Evolutionary conservation across 2,113 vertebrate genomes (phyloP), one percentile per base, ranked within the genome.

Genomic region (Burhinus oedicnemus): DNA sequence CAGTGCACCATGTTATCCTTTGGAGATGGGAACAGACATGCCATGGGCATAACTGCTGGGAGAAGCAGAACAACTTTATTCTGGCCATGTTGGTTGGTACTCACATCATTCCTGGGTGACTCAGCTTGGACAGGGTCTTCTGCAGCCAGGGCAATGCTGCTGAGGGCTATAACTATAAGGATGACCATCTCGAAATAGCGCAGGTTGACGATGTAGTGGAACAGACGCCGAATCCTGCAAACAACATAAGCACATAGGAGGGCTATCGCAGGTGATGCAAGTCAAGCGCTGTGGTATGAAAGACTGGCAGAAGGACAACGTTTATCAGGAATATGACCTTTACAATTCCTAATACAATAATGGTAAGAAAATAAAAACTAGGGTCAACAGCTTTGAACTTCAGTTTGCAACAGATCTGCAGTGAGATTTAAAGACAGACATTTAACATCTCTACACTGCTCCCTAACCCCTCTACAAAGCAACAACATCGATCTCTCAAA

Each of bases 181-280:
- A 99, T 99, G 87, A 99, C 99, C 99, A 99, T 99, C 98, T 99
- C 99, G 3, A 99, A 99, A 88, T 99, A 99, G 54, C 98, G 99
- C 97, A 99, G 97, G 92, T 99, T 99, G 96, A 99, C 99, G 0
- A 99, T 98, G 97, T 99, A 99, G 93, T 99, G 99, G 95, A 99
- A 99, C 42, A 98, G 95, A 13, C 99, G 98, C 12, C 99, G 99
- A 87, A 99, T 99, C 94, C 99, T 99, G 96, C 26, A 6, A 36
- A 61, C 34, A 49, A 79, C 29, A 27, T 0, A 23, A 66, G 72
- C 72, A 45, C 47, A 19, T 2, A 4, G 52, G 23, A 18, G 6
- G 20, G 15, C 11, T 22, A 11, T 2, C 17, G 64, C 9, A 23
- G 12, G 23, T 12, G 29, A 40, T 26, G n/a, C 2, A 9, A 9